Evolutionary conservation across 2,113 vertebrate genomes (phyloP), one percentile per base, ranked within the genome.

Genomic region (Tetrax tetrax): DNA sequence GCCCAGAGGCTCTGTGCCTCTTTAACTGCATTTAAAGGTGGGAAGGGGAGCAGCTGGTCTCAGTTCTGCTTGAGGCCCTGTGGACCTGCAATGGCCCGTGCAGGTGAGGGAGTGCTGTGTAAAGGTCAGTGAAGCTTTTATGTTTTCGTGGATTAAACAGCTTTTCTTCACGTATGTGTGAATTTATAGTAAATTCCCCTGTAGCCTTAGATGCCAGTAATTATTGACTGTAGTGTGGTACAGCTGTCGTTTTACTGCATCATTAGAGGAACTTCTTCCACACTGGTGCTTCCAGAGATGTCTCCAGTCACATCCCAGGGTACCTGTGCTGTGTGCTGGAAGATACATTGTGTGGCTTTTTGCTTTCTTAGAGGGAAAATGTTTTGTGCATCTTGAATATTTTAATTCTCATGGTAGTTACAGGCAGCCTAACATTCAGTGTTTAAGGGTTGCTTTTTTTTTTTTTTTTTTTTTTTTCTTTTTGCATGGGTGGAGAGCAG

Each of bases 191-290:
- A 47, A 76, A 47, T 82, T 82, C 45, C 25, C 45, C 53, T 76
- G 35, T 31, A 89, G 48, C 48, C 45, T 90, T 76, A 43, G 68
- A 61, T 68, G 43, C 6, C 18, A 14, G 69, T 82, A 90, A 84
- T 94, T 88, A 71, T 33, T 78, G 86, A n/a, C 48, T 77, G 4
- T 70, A 51, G 60, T 86, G 83, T 86, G 56, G 35, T 79, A 37
- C 88, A 95, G 80, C 88, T 94, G 85, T 61, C 72, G 75, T 69
- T 96, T 93, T 91, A 80, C 45, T 93, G 91, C 57, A 85, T 87
- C 64, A 31, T 90, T 96, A 94, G 66, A 72, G 75, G 70, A 82
- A 33, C 54, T 76, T 93, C 76, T 96, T 93, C 82, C 47, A 59
- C 64, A 63, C 68, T 35, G 38, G 7, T 92, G 89, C 82, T 90